Evolutionary conservation across 1,140 invertebrate species (phyloP), one percentile per base, ranked within the genome.

Genomic region (Homalodisca vitripennis): DNA sequence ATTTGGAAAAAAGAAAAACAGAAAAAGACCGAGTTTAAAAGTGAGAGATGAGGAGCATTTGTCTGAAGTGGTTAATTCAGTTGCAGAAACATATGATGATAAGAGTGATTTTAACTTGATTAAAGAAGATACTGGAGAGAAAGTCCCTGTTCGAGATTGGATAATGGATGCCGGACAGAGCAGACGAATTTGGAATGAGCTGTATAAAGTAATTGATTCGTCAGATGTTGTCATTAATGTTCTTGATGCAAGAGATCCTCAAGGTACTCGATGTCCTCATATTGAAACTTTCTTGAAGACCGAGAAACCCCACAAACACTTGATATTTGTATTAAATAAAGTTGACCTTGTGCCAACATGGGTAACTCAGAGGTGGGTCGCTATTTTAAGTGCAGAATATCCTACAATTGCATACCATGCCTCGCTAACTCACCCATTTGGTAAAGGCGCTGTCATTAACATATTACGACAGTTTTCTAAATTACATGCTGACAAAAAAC

Each of bases 181-280:
- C 75, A 97, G 89, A 83, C 85, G 98, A 74, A 98, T 99, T 76
- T 99, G 98, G 98, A 98, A 97, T 84, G 98, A 99, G 81, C 80
- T 99, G 6, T 98, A 99, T 78, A 99, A 99, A 87, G 97, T 99
- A 12, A 92, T 99, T 57, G 98, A 99, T 81, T 99, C 97, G 10
- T 98, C 97, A 1, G 98, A 99, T 87, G 96, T 99, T 6, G 79
- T 99, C 26, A 80, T 77, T 3, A 70, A 78, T 75, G 87, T 95
- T 3, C 81, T 99, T 53, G 97, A 98, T 86, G 95, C 96, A 0
- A 84, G 97, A 72, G 94, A 99, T 86, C 96, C 97, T 0, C 84
- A 94, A 82, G 98, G 97, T 2, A 99, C 98, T 1, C 85, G 98
- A 69, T 98, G 94, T 73, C 88, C 91, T 57, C 92, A 96, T 74